phyloP scores from a whole-genome alignment of 2,797 vertebrate species.

The Anguilla megastoma region DNA sequence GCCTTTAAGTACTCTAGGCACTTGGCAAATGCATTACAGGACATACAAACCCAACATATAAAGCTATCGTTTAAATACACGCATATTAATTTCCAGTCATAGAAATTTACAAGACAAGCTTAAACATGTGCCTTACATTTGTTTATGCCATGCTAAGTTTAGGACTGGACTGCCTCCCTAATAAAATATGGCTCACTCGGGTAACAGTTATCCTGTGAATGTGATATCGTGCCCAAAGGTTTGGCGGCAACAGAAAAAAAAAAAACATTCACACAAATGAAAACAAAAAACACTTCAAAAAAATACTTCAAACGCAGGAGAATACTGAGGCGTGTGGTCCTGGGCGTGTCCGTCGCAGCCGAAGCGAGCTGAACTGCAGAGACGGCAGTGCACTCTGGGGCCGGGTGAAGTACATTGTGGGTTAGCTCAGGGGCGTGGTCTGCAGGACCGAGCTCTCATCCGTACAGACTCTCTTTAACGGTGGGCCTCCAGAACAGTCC shows the following conservation, averaged over 20 bases:
- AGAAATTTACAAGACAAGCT: neutral
- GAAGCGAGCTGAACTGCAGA: neutral
- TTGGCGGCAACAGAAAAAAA: neutral
- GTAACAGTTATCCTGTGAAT: neutral
- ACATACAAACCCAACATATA: neutral
- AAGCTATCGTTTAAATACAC: neutral
- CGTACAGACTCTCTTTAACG: constrained; percentile 91
- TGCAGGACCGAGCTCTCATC: constrained; percentile 79
- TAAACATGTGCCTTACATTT: neutral
- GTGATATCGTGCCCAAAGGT: neutral
- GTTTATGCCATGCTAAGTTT: neutral
- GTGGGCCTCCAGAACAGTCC: constrained; percentile 83
- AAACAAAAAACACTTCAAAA: neutral
- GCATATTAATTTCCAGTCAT: neutral
- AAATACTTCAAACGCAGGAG: neutral
- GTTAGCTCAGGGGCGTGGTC: constrained; percentile 80
- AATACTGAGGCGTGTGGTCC: constrained; percentile 23
- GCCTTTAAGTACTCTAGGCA: neutral
- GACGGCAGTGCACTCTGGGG: neutral
- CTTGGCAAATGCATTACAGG: neutral
- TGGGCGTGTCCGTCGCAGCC: constrained; percentile 27
- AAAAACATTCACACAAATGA: neutral
- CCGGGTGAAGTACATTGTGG: constrained; percentile 46
- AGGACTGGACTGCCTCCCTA: neutral
- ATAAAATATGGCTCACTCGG: neutral